Conservation (phyloP, 1,140 invertebrate species). For the Heliothis virescens region DNA sequence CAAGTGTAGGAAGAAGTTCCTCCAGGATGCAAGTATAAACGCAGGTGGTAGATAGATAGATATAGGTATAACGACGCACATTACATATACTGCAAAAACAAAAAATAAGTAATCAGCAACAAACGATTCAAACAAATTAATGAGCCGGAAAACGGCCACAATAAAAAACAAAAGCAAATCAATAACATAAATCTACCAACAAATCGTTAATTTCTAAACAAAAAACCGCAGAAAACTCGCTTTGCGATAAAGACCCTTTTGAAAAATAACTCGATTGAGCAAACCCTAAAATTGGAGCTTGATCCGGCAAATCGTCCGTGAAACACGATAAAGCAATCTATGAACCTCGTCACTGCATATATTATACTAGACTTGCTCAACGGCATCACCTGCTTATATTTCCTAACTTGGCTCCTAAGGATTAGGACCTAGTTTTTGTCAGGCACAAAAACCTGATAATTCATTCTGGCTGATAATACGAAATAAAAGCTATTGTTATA, state of each 20-base stretch:
- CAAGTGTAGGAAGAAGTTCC: too few relatives aligned
- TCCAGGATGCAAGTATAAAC: too few relatives aligned
- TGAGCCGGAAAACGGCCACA: background rate
- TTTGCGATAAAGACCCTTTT: background rate
- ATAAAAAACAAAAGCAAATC: conserved; percentile 7
- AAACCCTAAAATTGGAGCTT: conserved; percentile 23
- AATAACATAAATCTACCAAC: conserved; percentile 6
- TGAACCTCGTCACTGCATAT: conserved; percentile 20
- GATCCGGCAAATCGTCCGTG: conserved; percentile 33
- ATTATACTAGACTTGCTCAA: background rate
- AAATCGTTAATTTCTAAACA: conserved; percentile 21
- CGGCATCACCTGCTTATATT: too few relatives aligned
- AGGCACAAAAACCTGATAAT: too few relatives aligned
- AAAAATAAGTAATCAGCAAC: too few relatives aligned
- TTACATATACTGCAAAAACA: too few relatives aligned
- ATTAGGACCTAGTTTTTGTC: too few relatives aligned
- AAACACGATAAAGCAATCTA: conserved; percentile 40
- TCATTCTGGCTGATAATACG: too few relatives aligned
- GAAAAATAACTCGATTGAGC: conserved; percentile 7
- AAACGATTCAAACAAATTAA: conserved; percentile 7
- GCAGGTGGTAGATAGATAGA: too few relatives aligned
- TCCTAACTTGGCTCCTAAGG: too few relatives aligned
- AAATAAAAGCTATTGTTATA: too few relatives aligned
- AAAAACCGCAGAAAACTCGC: background rate
- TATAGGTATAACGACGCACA: too few relatives aligned